Evolutionary conservation across 2,797 vertebrate species (phyloP).

Genomic region (Neostethus bicornis): DNA sequence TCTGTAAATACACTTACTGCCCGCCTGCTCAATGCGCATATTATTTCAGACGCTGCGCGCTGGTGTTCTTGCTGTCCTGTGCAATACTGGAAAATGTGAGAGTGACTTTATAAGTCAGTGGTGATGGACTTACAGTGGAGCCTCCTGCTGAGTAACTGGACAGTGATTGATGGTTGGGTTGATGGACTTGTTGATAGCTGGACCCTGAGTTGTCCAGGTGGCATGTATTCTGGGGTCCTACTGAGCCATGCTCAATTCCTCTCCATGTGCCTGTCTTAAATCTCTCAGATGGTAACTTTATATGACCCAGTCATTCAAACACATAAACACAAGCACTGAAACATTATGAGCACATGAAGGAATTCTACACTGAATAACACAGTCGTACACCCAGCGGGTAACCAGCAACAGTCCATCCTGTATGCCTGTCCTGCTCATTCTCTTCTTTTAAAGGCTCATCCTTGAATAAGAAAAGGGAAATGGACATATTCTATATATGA

Average conservation of each 20-base stretch:
- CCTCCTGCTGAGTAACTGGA: constrained; percentile 47
- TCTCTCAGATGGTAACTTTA: constrained; percentile 30
- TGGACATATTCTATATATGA: constrained; percentile 36
- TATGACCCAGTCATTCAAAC: constrained; percentile 2
- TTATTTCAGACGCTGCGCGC: constrained; percentile 9
- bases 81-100: constrained; percentile 47
- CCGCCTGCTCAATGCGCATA: constrained; percentile 11
- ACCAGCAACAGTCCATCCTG: constrained; percentile 16
- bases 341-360: constrained; percentile 22
- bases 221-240: constrained; percentile 33
- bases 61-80: constrained; percentile 19
- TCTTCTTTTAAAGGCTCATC: constrained; percentile 30
- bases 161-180: constrained; percentile 60
- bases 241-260: constrained; percentile 45
- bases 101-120: constrained; percentile 38
- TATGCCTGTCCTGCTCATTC: constrained; percentile 10
- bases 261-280: constrained; percentile 42
- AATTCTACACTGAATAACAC: constrained; percentile 5
- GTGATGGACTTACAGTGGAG: constrained; percentile 31
- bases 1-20: constrained; percentile 8
- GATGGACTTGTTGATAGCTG: constrained; percentile 44
- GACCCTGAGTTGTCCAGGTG: constrained; percentile 40
- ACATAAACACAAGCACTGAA: constrained; percentile 18
- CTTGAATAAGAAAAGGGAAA: constrained; percentile 36
- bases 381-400: background rate